These are phyloP conservation scores for Zapus hudsonius DNA, from an alignment of 2,113 vertebrate species.

Conservation along the genomic window DNA sequence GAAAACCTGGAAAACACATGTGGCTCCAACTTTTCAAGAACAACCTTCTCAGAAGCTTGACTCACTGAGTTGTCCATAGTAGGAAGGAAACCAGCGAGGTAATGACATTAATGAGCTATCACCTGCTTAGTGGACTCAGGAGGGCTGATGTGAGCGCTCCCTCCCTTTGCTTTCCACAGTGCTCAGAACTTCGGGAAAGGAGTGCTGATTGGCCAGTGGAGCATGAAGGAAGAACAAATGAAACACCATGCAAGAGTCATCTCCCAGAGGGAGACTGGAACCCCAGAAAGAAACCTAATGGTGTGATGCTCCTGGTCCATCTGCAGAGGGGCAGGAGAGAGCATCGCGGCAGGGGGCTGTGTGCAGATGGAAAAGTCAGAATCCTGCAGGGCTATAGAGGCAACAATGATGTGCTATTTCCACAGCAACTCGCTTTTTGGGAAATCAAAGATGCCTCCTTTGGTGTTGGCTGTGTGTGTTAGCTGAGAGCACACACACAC, in stretches of 20 bases:
- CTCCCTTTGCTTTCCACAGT: not conserved
- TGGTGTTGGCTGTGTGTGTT: not conserved
- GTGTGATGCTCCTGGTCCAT: not conserved
- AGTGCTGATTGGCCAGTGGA: constrained; percentile 73
- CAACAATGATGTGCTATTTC: not conserved
- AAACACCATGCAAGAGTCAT: constrained; percentile 56
- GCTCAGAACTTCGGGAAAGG: not conserved
- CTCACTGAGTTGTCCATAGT: not conserved
- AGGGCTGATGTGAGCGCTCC: constrained; percentile 36
- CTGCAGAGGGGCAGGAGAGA: constrained; percentile 33
- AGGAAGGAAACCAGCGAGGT: constrained; percentile 17
- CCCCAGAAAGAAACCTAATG: constrained; percentile 62
- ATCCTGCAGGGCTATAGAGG: constrained; percentile 42
- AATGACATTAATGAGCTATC: constrained; percentile 63
- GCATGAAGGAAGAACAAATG: constrained; percentile 73
- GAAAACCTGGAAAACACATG: not conserved
- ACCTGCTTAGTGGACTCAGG: constrained; percentile 54
- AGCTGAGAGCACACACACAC: not conserved
- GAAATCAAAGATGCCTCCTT: constrained; percentile 52
- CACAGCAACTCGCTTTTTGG: constrained; percentile 12
- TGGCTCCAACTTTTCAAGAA: constrained; percentile 48
- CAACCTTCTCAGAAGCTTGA: not conserved
- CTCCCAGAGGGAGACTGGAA: constrained; percentile 60
- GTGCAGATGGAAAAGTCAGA: constrained; percentile 60
- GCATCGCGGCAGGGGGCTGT: not conserved